Evolutionary conservation across 2,888 invertebrate genomes (phyloP).

Genomic region (Microctonus aethiopoides): DNA sequence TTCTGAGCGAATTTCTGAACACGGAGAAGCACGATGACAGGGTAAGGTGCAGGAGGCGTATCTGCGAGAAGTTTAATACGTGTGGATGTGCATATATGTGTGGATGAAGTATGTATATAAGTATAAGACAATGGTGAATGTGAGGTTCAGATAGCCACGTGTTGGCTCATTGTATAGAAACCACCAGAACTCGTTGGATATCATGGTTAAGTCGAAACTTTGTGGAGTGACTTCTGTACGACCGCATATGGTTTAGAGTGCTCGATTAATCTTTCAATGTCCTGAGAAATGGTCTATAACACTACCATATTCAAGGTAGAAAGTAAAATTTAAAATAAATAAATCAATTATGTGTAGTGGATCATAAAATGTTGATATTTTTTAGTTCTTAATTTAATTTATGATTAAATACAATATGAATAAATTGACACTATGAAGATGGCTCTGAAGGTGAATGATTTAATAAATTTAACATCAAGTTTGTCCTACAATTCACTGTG

Average conservation of each 20-base stretch:
- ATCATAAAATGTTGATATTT: not conserved
- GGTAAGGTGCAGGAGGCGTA: conserved; percentile 5
- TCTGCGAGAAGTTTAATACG: not conserved
- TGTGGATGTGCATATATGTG: not conserved
- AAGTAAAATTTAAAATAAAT: not conserved
- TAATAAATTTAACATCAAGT: not conserved
- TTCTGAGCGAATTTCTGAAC: not conserved
- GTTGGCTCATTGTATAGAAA: conserved; percentile 10
- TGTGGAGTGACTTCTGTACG: not conserved
- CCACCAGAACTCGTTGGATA: not conserved
- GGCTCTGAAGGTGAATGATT: not conserved
- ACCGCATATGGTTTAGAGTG: not conserved
- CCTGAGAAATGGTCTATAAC: not conserved
- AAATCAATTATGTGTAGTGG: no score
- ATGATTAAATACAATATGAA: not conserved
- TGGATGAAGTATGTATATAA: not conserved
- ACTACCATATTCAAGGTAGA: not conserved
- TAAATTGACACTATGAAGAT: not conserved
- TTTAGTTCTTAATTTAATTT: not conserved
- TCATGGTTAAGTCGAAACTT: not conserved
- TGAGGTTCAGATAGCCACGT: not conserved
- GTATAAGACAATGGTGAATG: not conserved
- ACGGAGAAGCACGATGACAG: not conserved
- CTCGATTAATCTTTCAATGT: not conserved
- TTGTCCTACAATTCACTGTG: not conserved